These are phyloP conservation scores for Homarus gammarus DNA, from an alignment of 2,888 invertebrate genomes.

Conservation along the genomic window DNA sequence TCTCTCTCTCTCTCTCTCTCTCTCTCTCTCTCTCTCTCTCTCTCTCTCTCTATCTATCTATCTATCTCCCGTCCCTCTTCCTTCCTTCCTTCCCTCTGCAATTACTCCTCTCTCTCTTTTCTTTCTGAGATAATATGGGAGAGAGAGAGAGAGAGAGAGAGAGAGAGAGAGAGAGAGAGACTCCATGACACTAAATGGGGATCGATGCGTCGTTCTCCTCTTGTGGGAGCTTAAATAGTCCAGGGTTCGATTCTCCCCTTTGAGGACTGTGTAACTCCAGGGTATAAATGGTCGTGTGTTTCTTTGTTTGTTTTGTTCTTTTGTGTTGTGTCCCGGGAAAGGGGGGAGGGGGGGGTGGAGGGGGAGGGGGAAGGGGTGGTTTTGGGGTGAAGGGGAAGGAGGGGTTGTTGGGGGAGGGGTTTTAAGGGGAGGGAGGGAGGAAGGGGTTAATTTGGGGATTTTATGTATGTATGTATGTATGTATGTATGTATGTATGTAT, in stretches of 20 bases:
- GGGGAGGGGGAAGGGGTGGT: too few species aligned
- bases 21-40: too few species aligned
- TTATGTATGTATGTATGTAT: too few species aligned
- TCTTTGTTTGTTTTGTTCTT: background rate
- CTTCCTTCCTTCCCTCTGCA: background rate
- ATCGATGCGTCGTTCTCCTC: background rate
- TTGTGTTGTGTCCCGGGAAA: background rate
- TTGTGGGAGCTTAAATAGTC: background rate
- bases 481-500: too few species aligned
- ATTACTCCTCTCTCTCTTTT: too few species aligned
- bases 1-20: too few species aligned
- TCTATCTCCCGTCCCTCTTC: too few species aligned
- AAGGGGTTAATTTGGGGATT: too few species aligned
- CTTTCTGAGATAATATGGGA: slow-evolving; percentile 3
- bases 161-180: background rate
- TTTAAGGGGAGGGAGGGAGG: too few species aligned
- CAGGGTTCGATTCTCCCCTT: background rate
- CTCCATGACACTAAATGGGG: background rate
- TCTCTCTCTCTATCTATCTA: too few species aligned
- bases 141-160: background rate
- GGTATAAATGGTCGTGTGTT: background rate
- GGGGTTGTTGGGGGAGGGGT: too few species aligned
- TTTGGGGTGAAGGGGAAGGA: too few species aligned
- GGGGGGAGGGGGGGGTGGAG: background rate
- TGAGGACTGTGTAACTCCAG: background rate